Conservation (phyloP, 2,888 invertebrate species). For the Trissoscelio sp. region DNA sequence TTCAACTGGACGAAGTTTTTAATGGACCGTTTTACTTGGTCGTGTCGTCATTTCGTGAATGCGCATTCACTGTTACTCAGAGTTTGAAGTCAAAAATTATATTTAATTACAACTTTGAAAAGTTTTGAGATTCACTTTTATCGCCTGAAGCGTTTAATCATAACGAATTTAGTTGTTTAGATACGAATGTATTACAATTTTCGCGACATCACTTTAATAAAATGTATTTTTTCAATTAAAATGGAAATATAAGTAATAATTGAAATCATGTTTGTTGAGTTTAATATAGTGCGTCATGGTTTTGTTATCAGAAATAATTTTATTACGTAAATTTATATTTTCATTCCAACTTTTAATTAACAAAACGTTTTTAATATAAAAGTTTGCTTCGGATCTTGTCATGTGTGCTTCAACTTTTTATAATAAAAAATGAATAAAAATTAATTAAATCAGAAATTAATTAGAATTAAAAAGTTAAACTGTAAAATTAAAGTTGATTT, state of each 20-base stretch:
- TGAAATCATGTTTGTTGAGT: not conserved
- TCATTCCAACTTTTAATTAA: too few species aligned
- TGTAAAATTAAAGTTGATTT: too few species aligned
- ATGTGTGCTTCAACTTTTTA: too few species aligned
- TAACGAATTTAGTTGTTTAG: conserved; percentile 21
- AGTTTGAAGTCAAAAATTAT: conserved; percentile 47
- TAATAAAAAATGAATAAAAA: too few species aligned
- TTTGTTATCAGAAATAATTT: too few species aligned
- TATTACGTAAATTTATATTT: too few species aligned
- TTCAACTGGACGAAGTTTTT: conserved; percentile 60
- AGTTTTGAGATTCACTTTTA: conserved; percentile 20
- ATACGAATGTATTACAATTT: not conserved
- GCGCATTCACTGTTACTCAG: conserved; percentile 18
- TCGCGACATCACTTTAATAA: not conserved
- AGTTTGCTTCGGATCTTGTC: too few species aligned
- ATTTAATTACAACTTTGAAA: conserved; percentile 31
- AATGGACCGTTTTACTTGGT: conserved; percentile 56
- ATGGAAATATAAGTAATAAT: not conserved
- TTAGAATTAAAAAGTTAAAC: too few species aligned
- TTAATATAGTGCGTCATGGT: too few species aligned
- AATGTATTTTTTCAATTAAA: not conserved
- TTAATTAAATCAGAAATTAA: too few species aligned
- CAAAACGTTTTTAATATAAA: too few species aligned
- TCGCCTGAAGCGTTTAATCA: conserved; percentile 12
- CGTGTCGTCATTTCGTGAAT: conserved; percentile 43